Conservation (phyloP, 2,888 invertebrate genomes). For the Tillus elongatus region DNA sequence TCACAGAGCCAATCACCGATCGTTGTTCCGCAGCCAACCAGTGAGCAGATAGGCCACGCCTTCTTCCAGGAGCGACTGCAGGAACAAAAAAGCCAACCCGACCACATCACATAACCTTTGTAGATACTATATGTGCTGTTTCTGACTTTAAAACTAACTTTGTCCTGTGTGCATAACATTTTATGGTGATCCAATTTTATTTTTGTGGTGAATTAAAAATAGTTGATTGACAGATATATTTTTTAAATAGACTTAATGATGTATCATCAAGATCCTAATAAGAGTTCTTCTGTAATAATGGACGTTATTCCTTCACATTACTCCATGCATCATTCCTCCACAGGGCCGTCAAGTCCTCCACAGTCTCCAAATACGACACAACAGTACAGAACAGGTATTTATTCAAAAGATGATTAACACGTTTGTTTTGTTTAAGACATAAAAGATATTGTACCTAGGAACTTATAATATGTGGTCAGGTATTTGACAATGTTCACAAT, state of each 20-base stretch:
- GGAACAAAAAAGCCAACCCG: conserved; percentile 15
- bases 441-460: too few species aligned
- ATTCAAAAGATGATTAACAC: neutral
- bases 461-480: too few species aligned
- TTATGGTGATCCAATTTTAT: too few species aligned
- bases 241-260: too few species aligned
- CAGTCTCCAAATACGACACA: conserved; percentile 44
- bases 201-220: too few species aligned
- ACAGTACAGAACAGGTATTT: conserved; percentile 36
- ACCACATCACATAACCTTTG: too few species aligned
- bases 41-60: conserved; percentile 25
- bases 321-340: conserved; percentile 32
- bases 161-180: too few species aligned
- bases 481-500: too few species aligned
- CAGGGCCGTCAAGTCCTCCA: conserved; percentile 42
- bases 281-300: conserved; percentile 47
- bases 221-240: too few species aligned
- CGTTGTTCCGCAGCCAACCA: conserved; percentile 36
- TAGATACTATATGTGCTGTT: too few species aligned
- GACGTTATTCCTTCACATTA: conserved; percentile 52
- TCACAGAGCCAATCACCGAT: conserved; percentile 34
- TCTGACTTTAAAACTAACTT: too few species aligned
- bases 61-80: conserved; percentile 10
- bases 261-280: conserved; percentile 32
- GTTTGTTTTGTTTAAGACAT: too few species aligned